Evolutionary conservation across 2,888 invertebrate genomes (phyloP).

Genomic region (Lasioglossum zephyrum): DNA sequence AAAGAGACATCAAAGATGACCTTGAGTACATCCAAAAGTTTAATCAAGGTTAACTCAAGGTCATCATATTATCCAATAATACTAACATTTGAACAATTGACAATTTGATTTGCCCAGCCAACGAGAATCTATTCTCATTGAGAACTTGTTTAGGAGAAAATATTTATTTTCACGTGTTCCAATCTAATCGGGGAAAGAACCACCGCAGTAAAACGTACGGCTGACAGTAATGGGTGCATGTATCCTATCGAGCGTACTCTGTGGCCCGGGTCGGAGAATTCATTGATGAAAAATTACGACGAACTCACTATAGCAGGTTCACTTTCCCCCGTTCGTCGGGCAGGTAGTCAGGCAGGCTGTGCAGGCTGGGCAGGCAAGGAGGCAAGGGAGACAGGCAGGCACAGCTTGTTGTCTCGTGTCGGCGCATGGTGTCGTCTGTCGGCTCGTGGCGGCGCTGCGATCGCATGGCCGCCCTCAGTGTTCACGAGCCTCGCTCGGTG

Average conservation of each 20-base stretch:
- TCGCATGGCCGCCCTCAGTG: conserved; percentile 82
- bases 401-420: conserved; percentile 63
- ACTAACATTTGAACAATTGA: too few relatives aligned
- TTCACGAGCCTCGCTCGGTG: conserved; percentile 82
- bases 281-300: conserved; percentile 60
- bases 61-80: background rate
- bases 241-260: background rate
- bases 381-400: conserved; percentile 2
- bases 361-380: background rate
- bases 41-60: background rate
- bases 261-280: conserved; percentile 33
- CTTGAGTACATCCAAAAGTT: background rate
- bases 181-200: too few relatives aligned
- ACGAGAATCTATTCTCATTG: too few relatives aligned
- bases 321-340: conserved; percentile 68
- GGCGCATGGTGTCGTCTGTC: conserved; percentile 44
- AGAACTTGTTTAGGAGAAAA: too few relatives aligned
- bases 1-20: background rate
- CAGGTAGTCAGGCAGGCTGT: conserved; percentile 13
- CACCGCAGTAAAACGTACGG: too few relatives aligned
- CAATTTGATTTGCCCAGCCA: too few relatives aligned
- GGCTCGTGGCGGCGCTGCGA: conserved; percentile 73
- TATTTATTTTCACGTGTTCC: too few relatives aligned
- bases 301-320: conserved; percentile 56
- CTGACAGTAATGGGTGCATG: too few relatives aligned